Conservation (phyloP, 1,140 invertebrate species). For the Drosophila nebulosa region DNA sequence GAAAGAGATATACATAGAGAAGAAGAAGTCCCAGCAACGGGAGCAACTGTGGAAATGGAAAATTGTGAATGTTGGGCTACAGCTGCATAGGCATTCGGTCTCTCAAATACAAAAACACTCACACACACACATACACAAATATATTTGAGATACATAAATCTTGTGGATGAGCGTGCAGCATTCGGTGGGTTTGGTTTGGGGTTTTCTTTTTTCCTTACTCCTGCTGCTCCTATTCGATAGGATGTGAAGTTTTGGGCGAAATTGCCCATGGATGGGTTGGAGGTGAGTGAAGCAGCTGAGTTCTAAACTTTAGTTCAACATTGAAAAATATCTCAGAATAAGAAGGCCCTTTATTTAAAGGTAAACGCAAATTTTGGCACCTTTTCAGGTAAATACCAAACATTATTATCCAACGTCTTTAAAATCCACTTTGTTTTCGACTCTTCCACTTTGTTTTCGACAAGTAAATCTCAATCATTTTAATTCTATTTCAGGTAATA, state of each 20-base stretch:
- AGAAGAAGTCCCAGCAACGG: slow-evolving; percentile 30
- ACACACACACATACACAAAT: slow-evolving; percentile 38
- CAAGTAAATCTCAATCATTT: no score
- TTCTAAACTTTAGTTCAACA: slow-evolving; percentile 2
- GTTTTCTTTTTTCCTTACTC: slow-evolving; percentile 24
- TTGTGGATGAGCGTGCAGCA: slow-evolving; percentile 71
- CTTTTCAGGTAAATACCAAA: no score
- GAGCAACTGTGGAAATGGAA: slow-evolving; percentile 25
- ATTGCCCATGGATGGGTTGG: neutral
- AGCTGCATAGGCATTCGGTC: slow-evolving; percentile 66
- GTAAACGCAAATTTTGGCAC: neutral
- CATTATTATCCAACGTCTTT: neutral
- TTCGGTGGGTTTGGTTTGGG: slow-evolving; percentile 33
- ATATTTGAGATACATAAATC: slow-evolving; percentile 78
- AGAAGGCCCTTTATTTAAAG: neutral
- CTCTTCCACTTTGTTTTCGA: no score
- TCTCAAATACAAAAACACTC: slow-evolving; percentile 30
- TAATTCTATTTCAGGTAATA: no score
- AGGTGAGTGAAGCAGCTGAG: slow-evolving; percentile 23
- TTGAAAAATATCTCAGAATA: neutral
- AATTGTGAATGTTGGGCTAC: slow-evolving; percentile 24
- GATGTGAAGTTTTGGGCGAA: slow-evolving; percentile 25
- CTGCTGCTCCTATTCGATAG: slow-evolving; percentile 26
- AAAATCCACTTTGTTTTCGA: no score
- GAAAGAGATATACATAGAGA: slow-evolving; percentile 17